Base-by-base conservation (phyloP, 2,797 vertebrate species). In the Nannoperca australis region DNA sequence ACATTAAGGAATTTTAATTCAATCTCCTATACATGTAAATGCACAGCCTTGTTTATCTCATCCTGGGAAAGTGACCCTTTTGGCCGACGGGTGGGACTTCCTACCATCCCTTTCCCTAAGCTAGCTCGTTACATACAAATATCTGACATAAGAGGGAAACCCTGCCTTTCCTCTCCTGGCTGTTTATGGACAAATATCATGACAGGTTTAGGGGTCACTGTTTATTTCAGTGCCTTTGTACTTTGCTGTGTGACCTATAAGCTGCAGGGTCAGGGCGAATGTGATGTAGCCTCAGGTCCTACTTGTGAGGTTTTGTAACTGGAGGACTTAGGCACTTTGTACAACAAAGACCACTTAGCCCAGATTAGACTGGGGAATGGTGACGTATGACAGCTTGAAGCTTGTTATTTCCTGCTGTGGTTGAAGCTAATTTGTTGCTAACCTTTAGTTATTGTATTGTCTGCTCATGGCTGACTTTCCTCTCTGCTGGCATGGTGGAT, bases 51-150 rank as follows among this genome's bases (percentile, higher is more conserved):
- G 49, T 85, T 85, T 71, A n/a, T 75, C 75, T 78, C 54, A 53
- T 20, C 83, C 81, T 91, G 85, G 85, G 88, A 90, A 88, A 60
- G 76, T 79, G 83, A 89, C 85, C 89, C 76, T 36, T 38, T n/a
- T 61, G 58, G 27, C 45, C 27, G 49, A 62, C 2, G 78, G 84
- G 88, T 78, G 85, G 79, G 70, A 75, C 76, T 89, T 93, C 89
- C 91, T 82, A 51, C 22, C 78, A 66, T 68, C 71, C 62, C 74
- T 73, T 63, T 47, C 60, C 65, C 67, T 64, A 50, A 61, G 73
- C 70, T 64, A 67, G 88, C 77, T 84, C 47, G 47, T 87, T 81
- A 79, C 73, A 74, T 70, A 9, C 47, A 68, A 69, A 49, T 49
- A 49, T 77, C 59, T 85, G 84, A 81, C 78, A 67, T 5, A 9